Evolutionary conservation across 2,113 vertebrate genomes (phyloP), one percentile per base, ranked within the genome.

Genomic region (Oryzias melastigma): DNA sequence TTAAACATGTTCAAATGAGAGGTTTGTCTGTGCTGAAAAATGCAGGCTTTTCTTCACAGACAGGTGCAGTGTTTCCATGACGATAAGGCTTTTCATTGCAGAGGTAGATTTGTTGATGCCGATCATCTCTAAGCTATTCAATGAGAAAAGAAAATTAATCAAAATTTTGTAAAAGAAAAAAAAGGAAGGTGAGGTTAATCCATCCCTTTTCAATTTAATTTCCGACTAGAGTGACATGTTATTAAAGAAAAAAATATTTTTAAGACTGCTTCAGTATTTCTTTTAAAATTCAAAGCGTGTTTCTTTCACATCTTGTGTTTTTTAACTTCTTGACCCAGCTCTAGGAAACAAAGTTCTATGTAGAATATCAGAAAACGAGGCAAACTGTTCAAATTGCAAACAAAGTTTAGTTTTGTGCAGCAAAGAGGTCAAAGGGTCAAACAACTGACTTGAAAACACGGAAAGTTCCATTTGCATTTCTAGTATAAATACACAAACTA

Each of bases 381-480:
- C 47, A 20, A 18, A 8, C 47, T 48, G 47, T 51, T 52, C 16
- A 27, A 27, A 27, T 27, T 27, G 25, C 29, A 35, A 40, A 47
- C 42, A 40, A n/a, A 14, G 43, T 0, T 42, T 52, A 19, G 44
- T 46, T 18, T 18, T n/a, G n/a, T 46, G 16, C 35, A 35, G 14
- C n/a, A 45, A 14, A 14, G 13, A 15, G 43, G 43, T 45, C 43
- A 45, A 14, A 5, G 17, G 17, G 43, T 45, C 14, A 14, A 45
- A 45, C 14, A 14, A 27, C 25, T 4, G 43, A 16, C 14, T 45
- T 15, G 4, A 27, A 27, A 27, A 5, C 25, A 27, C 6, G 25
- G 25, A 27, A 46, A n/a, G n/a, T 5, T 58, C 75, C 45, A 81
- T 88, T 73, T 69, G 65, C 62, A 65, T 78, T 62, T 65, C 61